Evolutionary conservation across 1,140 invertebrate genomes (phyloP).

Genomic region (Bombus fervidus): DNA sequence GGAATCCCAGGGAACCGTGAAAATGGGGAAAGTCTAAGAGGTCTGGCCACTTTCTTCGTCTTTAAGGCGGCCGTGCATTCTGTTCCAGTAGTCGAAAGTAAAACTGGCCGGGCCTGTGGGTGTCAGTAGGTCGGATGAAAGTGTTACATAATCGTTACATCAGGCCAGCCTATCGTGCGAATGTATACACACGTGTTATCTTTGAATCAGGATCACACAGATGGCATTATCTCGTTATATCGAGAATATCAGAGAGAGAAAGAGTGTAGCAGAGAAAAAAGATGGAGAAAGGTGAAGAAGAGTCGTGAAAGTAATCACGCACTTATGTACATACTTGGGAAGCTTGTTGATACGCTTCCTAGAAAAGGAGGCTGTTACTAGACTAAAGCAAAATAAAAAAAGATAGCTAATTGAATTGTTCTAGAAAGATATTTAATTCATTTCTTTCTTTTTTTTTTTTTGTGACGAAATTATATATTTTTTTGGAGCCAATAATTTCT

Average conservation of each 20-base stretch:
- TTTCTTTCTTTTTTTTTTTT: too few species aligned
- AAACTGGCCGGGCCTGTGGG: conserved; percentile 40
- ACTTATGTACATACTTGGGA: not conserved
- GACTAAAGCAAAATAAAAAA: not conserved
- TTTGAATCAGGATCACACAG: conserved; percentile 33
- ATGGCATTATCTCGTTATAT: not conserved
- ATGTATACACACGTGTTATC: conserved; percentile 27
- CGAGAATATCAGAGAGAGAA: not conserved
- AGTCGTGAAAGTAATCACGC: conserved; percentile 46
- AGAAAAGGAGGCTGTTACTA: not conserved
- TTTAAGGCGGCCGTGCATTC: not conserved
- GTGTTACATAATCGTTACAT: conserved; percentile 40
- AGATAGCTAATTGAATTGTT: too few species aligned
- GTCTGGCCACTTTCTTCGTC: conserved; percentile 43
- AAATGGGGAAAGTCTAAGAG: conserved; percentile 55
- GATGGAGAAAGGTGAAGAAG: not conserved
- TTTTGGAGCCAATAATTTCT: too few species aligned
- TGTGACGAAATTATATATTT: too few species aligned
- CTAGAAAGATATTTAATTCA: too few species aligned
- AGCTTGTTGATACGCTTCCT: not conserved
- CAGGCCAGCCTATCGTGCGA: not conserved
- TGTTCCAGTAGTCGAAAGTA: conserved; percentile 57
- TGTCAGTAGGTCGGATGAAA: conserved; percentile 13
- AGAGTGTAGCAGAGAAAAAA: not conserved
- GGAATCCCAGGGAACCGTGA: conserved; percentile 32